Evolutionary conservation across 1,140 invertebrate species (phyloP).

Genomic region (Drosophila obscura): DNA sequence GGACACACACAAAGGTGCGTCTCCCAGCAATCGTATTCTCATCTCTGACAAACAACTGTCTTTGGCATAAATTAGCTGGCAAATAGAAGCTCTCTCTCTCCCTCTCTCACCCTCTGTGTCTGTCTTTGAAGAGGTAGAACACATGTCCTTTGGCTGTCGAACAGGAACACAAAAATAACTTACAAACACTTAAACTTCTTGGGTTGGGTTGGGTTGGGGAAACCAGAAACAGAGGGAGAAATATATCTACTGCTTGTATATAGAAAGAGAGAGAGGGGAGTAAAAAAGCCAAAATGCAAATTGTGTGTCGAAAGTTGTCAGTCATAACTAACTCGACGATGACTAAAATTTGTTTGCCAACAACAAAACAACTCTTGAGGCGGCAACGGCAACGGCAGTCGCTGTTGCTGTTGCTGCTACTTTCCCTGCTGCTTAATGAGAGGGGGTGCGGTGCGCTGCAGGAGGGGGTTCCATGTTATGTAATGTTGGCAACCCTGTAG

Average conservation of each 20-base stretch:
- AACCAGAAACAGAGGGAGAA: neutral
- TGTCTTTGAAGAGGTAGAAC: conserved; percentile 22
- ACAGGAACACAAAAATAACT: conserved; percentile 67
- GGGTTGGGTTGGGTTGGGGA: neutral
- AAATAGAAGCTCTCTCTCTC: neutral
- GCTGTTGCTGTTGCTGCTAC: conserved; percentile 24
- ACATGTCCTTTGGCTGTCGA: conserved; percentile 50
- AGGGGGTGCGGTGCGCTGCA: conserved; percentile 1
- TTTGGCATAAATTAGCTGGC: conserved; percentile 69
- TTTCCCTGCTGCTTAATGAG: conserved; percentile 53
- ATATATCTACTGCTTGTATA: no score
- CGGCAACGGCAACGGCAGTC: conserved; percentile 1
- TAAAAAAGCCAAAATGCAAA: conserved; percentile 56
- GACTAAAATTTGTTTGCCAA: conserved; percentile 74
- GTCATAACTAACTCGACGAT: conserved; percentile 65
- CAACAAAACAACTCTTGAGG: conserved; percentile 42
- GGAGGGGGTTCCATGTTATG: conserved; percentile 39
- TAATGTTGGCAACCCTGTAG: conserved; percentile 51
- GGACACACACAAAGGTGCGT: conserved; percentile 51
- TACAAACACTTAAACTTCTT: conserved; percentile 51
- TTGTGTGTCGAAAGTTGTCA: conserved; percentile 62
- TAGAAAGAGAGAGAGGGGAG: no score
- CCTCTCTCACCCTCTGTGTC: neutral
- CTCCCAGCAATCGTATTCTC: conserved; percentile 33
- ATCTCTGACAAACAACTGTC: conserved; percentile 26